Evolutionary conservation across 1,140 invertebrate genomes (phyloP), one percentile per base, ranked within the genome.

Genomic region (Drosophila lacertosa): DNA sequence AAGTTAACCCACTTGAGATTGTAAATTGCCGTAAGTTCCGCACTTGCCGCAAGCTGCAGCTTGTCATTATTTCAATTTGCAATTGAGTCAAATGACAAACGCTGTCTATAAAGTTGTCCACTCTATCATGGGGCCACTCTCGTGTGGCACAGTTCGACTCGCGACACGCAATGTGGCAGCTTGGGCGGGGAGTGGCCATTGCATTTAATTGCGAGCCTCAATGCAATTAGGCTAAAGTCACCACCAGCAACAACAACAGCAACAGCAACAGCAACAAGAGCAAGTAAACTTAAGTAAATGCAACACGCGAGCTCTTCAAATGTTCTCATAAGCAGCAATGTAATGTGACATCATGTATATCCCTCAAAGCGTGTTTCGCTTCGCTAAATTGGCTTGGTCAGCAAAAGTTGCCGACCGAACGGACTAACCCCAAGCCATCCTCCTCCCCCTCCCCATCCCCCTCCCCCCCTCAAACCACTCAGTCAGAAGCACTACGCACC

Each of bases 201-300:
- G 77, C 77, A 82, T 81, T 80, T 81, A 81, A 80, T 74, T 81
- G 74, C 68, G 24, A 51, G n/a, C 66, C 57, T 57, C 74, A 70
- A 67, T 75, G 80, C 58, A 83, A 83, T 83, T 83, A 83, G 79
- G 79, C 71, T 84, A 80, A 73, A 72, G 79, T 53, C 48, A 54
- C 40, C 59, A 59, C 32, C 66, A 32, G 18, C 18, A 53, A 20
- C 37, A 39, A 18, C 22, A 37, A 6, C 24, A 47, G 10, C 37
- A 57, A 22, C 13, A 51, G n/a, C 57, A 77, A 50, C 22, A 16
- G 50, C 53, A 55, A 58, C 54, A 53, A 59, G 35, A 60, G 53
- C 42, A 40, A 48, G 37, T 51, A 13, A 40, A 35, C 11, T 59
- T 51, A 70, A 65, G 60, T 50, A 48, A 70, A 65, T 65, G 67